phyloP scores from a whole-genome alignment of 2,113 vertebrate genomes.

The Charadrius vociferus region DNA sequence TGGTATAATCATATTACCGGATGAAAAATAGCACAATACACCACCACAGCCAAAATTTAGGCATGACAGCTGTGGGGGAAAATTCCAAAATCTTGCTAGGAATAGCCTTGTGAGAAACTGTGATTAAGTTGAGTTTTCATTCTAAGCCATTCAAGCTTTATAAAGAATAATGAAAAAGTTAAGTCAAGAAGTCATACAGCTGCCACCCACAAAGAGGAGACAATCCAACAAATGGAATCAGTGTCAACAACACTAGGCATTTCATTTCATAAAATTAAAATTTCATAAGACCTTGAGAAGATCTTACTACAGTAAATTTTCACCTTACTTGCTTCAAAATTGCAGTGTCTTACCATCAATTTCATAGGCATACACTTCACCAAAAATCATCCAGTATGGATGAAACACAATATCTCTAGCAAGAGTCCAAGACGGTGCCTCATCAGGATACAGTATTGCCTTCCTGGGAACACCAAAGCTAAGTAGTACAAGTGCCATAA shows the following conservation, averaged over 20 bases:
- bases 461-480: conserved; percentile 97
- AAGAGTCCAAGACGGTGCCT: conserved; percentile 90
- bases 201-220: background rate
- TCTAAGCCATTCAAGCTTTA: background rate
- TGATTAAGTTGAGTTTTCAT: background rate
- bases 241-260: background rate
- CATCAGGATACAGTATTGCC: conserved; percentile 92
- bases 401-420: conserved; percentile 96
- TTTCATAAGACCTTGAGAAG: background rate
- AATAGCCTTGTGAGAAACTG: background rate
- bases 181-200: background rate
- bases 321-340: background rate
- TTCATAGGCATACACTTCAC: conserved; percentile 99
- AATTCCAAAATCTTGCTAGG: background rate
- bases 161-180: background rate
- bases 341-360: conserved; percentile 89
- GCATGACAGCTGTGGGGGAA: background rate
- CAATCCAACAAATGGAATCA: background rate
- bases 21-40: background rate
- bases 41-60: background rate
- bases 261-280: background rate
- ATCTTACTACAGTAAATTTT: background rate
- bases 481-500: conserved; percentile 95
- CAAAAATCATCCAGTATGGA: conserved; percentile 99
- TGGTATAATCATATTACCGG: background rate